A percentile compares a stretch with the other conserved stretches of the same genome.
Evolutionary conservation across 1,140 invertebrate species (phyloP).

Genomic region (Chymomyza costata): DNA sequence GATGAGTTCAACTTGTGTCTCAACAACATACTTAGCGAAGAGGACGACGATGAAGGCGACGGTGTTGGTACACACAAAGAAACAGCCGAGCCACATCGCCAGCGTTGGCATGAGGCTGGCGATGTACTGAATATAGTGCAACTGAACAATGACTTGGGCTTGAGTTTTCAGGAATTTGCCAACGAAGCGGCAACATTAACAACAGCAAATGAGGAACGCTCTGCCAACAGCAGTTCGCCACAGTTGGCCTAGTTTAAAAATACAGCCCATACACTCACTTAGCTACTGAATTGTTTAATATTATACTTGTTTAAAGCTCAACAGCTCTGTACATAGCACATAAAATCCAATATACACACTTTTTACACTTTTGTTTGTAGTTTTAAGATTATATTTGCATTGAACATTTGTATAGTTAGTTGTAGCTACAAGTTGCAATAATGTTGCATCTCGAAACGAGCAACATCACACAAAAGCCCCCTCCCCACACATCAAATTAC

Average conservation of each 20-base stretch:
- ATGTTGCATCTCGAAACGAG: constrained; percentile 64
- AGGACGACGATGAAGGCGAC: constrained; percentile 36
- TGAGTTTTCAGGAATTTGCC: constrained; percentile 53
- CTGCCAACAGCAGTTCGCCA: constrained; percentile 49
- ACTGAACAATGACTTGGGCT: constrained; percentile 46
- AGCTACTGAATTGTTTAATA: constrained; percentile 7
- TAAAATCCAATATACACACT: constrained; percentile 9
- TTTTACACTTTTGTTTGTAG: constrained; percentile 45
- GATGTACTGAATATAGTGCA: constrained; percentile 56
- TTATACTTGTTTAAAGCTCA: neutral
- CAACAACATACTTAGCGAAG: constrained; percentile 64
- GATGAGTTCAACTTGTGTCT: constrained; percentile 71
- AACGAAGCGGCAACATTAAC: constrained; percentile 19
- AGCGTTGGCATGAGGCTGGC: constrained; percentile 35
- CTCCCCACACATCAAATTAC: constrained; percentile 8
- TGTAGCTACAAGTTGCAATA: constrained; percentile 66
- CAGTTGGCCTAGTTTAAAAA: constrained; percentile 42
- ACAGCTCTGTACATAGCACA: constrained; percentile 19
- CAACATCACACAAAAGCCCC: constrained; percentile 56
- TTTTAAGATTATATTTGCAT: constrained; percentile 36
- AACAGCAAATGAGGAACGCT: constrained; percentile 42
- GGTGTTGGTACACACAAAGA: constrained; percentile 4
- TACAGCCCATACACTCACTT: constrained; percentile 4
- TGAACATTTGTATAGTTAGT: constrained; percentile 66
- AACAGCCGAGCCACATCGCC: constrained; percentile 11